phyloP scores from a whole-genome alignment of 1,140 invertebrate species.

The Mycetomoellerius zeteki region DNA sequence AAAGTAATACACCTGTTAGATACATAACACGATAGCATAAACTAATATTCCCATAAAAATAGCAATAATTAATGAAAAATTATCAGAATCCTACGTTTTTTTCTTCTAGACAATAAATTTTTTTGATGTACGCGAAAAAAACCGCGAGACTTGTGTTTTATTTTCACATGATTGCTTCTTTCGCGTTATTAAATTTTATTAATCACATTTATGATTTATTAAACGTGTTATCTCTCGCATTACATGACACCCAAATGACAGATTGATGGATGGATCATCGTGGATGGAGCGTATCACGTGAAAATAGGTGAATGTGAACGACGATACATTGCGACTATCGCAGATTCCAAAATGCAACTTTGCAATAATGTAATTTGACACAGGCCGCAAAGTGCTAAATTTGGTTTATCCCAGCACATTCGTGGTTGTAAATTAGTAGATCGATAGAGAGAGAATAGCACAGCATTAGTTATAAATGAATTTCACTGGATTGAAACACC shows the following conservation, averaged over 20 bases:
- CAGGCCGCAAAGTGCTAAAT: slow-evolving; percentile 20
- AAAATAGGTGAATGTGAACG: slow-evolving; percentile 33
- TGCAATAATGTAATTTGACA: slow-evolving; percentile 21
- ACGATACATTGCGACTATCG: slow-evolving; percentile 13
- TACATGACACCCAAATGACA: background rate
- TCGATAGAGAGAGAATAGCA: background rate
- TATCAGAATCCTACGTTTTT: background rate
- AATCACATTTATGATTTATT: background rate
- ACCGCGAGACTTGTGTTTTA: background rate
- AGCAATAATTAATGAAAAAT: background rate
- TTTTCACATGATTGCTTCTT: slow-evolving; percentile 32
- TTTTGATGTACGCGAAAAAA: background rate
- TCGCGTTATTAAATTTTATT: background rate
- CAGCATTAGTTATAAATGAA: slow-evolving; percentile 5
- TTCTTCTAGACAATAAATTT: slow-evolving; percentile 21
- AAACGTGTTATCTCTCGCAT: background rate
- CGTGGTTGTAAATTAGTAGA: background rate
- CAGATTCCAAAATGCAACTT: slow-evolving; percentile 21
- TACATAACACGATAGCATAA: background rate
- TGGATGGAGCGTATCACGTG: slow-evolving; percentile 9
- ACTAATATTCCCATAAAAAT: background rate
- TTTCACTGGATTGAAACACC: background rate
- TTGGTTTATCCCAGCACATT: slow-evolving; percentile 9
- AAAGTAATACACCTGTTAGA: background rate
- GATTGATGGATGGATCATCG: background rate